Evolutionary conservation across 35 echinoderm and acorn worm genomes (phyloP).

Genomic region (Apostichopus japonicus): DNA sequence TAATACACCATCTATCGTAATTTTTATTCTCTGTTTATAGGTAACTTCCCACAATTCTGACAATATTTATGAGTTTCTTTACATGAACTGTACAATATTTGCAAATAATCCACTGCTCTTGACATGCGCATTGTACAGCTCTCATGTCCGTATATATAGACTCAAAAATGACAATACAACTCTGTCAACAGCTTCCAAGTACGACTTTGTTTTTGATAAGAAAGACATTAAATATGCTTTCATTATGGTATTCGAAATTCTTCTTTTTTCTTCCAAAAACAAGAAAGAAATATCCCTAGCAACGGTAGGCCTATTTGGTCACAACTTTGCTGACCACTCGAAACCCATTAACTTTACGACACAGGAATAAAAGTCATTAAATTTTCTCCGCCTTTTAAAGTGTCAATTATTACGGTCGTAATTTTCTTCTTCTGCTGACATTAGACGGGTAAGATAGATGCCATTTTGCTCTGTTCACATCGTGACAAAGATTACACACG

Average conservation of each 20-base stretch:
- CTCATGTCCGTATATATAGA: no score
- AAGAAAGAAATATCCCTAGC: not conserved
- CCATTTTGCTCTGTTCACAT: not conserved
- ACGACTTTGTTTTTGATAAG: no score
- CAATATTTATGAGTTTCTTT: not conserved
- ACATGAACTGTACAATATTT: no score
- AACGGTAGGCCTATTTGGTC: not conserved
- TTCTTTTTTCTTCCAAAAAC: not conserved
- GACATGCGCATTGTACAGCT: no score
- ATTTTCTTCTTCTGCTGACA: not conserved
- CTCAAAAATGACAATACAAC: no score
- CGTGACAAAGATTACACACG: no score
- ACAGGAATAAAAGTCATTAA: not conserved
- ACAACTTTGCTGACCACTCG: constrained; percentile 11
- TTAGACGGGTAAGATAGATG: not conserved
- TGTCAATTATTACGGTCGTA: constrained; percentile 5
- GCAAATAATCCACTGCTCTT: no score
- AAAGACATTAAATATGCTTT: not conserved
- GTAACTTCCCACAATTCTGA: not conserved
- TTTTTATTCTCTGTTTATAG: not conserved
- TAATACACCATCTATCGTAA: not conserved
- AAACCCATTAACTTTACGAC: constrained; percentile 19
- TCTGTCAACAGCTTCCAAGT: no score
- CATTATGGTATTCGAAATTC: not conserved
- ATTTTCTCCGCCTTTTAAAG: not conserved